Evolutionary conservation across 2,113 vertebrate species (phyloP).

Genomic region (Prunella fulvescens): DNA sequence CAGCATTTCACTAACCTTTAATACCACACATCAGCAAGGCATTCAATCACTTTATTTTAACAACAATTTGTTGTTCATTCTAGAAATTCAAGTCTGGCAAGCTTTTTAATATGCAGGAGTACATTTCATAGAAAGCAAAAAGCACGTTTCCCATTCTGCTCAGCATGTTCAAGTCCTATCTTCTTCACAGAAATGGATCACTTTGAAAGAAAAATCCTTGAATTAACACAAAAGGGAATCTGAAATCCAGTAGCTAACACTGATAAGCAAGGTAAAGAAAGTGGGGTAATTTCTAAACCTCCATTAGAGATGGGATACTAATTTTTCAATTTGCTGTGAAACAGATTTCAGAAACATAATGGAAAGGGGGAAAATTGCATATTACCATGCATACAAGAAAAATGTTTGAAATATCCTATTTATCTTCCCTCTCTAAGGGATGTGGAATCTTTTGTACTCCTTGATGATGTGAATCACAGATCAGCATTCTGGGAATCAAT

Average conservation of each 20-base stretch:
- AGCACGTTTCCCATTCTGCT: background rate
- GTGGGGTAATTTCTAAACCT: background rate
- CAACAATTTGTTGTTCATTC: background rate
- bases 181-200: background rate
- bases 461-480: background rate
- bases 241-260: background rate
- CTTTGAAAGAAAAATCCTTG: background rate
- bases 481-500: background rate
- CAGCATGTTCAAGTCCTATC: background rate
- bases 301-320: background rate
- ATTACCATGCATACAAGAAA: background rate
- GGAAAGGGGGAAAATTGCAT: background rate
- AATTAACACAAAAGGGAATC: background rate
- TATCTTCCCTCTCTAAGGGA: background rate
- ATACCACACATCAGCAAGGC: background rate
- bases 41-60: background rate
- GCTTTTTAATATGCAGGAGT: background rate
- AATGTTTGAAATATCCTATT: background rate
- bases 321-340: slow-evolving; percentile 6
- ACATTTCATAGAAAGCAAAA: background rate
- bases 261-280: background rate
- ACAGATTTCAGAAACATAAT: background rate
- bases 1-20: background rate
- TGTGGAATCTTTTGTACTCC: background rate
- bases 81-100: background rate